A percentile compares a stretch with the other conserved stretches of the same genome.
These are phyloP conservation scores for Odocoileus virginianus DNA, from an alignment of 2,113 vertebrate genomes.

Conservation along the genomic window DNA sequence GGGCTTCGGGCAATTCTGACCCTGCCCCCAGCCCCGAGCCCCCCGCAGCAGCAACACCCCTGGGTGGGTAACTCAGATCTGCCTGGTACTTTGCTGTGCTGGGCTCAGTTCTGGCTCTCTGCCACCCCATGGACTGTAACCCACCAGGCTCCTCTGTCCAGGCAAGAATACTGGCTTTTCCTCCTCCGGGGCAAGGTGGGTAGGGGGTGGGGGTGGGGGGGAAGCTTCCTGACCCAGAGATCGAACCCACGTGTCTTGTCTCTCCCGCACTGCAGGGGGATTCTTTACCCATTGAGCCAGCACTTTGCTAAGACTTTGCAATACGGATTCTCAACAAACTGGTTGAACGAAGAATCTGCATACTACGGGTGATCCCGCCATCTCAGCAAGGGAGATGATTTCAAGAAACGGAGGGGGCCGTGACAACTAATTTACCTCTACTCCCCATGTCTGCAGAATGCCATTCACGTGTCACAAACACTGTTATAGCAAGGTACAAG, in stretches of 20 bases:
- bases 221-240: not conserved
- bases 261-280: not conserved
- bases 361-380: too few species aligned
- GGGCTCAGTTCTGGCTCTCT: not conserved
- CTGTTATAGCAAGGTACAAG: not conserved
- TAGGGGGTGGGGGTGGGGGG: too few species aligned
- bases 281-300: not conserved
- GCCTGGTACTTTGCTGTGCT: not conserved
- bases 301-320: not conserved
- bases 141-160: not conserved
- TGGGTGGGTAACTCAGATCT: not conserved
- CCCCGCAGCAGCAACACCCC: not conserved
- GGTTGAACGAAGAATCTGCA: not conserved
- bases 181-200: not conserved
- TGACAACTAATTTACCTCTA: not conserved
- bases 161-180: not conserved
- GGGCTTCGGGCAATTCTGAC: fast-evolving
- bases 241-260: not conserved
- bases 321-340: not conserved
- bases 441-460: not conserved
- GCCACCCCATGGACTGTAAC: not conserved
- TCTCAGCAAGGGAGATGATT: not conserved
- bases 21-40: not conserved
- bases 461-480: not conserved
- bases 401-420: not conserved